These are phyloP conservation scores for Alcedo atthis DNA, from an alignment of 2,797 vertebrate genomes.

Conservation along the genomic window DNA sequence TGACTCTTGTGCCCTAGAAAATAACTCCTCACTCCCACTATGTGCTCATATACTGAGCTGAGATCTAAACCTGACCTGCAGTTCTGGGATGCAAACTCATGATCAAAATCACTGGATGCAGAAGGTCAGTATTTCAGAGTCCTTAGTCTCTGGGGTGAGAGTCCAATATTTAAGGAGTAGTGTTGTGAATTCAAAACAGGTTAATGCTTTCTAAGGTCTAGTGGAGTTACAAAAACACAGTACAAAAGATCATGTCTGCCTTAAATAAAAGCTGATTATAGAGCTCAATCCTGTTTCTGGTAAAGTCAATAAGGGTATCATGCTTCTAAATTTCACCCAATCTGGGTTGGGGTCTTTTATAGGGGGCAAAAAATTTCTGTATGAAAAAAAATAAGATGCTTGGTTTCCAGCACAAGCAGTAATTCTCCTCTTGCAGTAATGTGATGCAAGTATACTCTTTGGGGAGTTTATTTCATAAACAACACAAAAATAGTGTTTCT, in stretches of 20 bases:
- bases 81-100: conserved; percentile 40
- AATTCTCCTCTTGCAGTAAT: neutral
- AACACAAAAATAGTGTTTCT: neutral
- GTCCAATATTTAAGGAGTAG: conserved; percentile 41
- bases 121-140: conserved; percentile 3
- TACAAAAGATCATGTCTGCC: conserved; percentile 10
- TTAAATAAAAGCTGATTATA: conserved; percentile 44
- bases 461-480: neutral
- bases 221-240: conserved; percentile 27
- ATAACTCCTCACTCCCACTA: conserved; percentile 9
- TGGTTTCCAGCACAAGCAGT: neutral
- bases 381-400: conserved; percentile 43
- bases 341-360: neutral
- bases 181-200: conserved; percentile 26
- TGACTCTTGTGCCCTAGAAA: conserved; percentile 59
- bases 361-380: conserved; percentile 20
- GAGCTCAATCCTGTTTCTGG: conserved; percentile 32
- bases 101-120: conserved; percentile 13
- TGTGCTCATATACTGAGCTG: neutral
- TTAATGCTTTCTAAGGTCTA: conserved; percentile 43
- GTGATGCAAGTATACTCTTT: neutral
- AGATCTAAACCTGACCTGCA: conserved; percentile 40
- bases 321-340: conserved; percentile 39
- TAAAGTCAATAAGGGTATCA: neutral
- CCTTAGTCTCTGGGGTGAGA: neutral